These are phyloP conservation scores for Cabera pusaria DNA, from an alignment of 2,888 invertebrate species.

Conservation along the genomic window DNA sequence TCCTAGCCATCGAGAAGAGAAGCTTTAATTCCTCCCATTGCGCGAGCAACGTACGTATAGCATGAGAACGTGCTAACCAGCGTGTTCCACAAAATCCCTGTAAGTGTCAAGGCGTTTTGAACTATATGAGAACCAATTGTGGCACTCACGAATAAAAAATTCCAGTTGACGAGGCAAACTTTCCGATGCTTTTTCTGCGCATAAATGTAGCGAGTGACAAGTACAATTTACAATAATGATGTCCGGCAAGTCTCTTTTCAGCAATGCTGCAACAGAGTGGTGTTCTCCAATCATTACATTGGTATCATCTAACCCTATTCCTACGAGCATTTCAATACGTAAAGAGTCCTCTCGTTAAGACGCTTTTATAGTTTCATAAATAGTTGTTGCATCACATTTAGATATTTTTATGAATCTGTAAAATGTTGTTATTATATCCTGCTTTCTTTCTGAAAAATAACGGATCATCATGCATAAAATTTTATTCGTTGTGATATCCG, in stretches of 20 bases:
- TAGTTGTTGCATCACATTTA: constrained; percentile 14
- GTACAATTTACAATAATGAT: constrained; percentile 12
- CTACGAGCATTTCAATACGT: neutral
- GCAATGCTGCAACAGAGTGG: constrained; percentile 8
- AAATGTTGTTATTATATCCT: constrained; percentile 14
- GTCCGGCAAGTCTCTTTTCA: constrained; percentile 15
- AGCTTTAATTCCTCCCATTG: constrained; percentile 21
- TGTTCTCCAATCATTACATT: constrained; percentile 14
- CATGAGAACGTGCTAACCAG: constrained; percentile 16
- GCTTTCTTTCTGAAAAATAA: constrained; percentile 10
- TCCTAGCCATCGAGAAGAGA: constrained; percentile 11
- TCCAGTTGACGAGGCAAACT: constrained; percentile 16
- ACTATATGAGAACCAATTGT: constrained; percentile 20
- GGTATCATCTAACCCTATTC: constrained; percentile 8
- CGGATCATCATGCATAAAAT: constrained; percentile 9
- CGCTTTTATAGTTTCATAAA: constrained; percentile 8
- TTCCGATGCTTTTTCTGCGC: constrained; percentile 16
- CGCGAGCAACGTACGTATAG: constrained; percentile 13
- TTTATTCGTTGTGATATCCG: constrained; percentile 7
- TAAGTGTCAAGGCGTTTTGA: constrained; percentile 11
- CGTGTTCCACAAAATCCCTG: constrained; percentile 14
- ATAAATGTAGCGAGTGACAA: constrained; percentile 18
- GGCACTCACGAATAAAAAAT: constrained; percentile 15
- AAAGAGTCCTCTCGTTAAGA: constrained; percentile 6
- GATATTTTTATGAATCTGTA: constrained; percentile 14